Base-by-base conservation (phyloP, 2,888 invertebrate genomes). In the Venusia cambrica region DNA sequence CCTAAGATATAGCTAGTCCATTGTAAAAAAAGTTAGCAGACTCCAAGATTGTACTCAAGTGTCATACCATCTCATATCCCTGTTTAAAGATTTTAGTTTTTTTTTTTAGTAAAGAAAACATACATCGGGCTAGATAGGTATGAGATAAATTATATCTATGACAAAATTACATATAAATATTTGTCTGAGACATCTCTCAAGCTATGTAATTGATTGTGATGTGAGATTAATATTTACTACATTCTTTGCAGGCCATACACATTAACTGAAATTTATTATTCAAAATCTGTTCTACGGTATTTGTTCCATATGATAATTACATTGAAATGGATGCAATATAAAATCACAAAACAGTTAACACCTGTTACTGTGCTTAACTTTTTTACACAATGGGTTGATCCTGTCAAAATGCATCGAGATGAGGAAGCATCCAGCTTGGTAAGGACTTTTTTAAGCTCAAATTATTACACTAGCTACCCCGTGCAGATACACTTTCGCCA, bases 321-420 rank as follows among this genome's bases (percentile, higher is more conserved):
- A 30, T 41, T 77, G 2, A 73, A 76, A 46, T 80, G 78, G 78
- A 59, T 62, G 1, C 62, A 65, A 28, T 38, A 39, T 12, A 46
- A 56, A 10, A 35, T 48, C 9, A 52, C 39, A 16, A 35, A 56
- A 4, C 54, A 64, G 12, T 31, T 73, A 27, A 38, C 53, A 1
- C 76, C 81, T 9, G 66, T 68, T 21, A 32, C 54, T 32, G 73
- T 78, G 1, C 38, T 74, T 0, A 75, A 69, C 35, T 76, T 73
- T 42, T 77, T 76, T 41, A 32, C 72, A 2, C 79, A 83, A 36
- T 83, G 80, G 81, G 43, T 70, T 17, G 73, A 80, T 46, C 63
- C 71, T 10, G 43, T 49, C 1, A 54, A 54, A 9, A 50, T 71
- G 27, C 63, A 76, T 36, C 42, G 49, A 2, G 66, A 75, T 31